Evolutionary conservation across 2,797 vertebrate species (phyloP).

Genomic region (Nyctibius grandis): DNA sequence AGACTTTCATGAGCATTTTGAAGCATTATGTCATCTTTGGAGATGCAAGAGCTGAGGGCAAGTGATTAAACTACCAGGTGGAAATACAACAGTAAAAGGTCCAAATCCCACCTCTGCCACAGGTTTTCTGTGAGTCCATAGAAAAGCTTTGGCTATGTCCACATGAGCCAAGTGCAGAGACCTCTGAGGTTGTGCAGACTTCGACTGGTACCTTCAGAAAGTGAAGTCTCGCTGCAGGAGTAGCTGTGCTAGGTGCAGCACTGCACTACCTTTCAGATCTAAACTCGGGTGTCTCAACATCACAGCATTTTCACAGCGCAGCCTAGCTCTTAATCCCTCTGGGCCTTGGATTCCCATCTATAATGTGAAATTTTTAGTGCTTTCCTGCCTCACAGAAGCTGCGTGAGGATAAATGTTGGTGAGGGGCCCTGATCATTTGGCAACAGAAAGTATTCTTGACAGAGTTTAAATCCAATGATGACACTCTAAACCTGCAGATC

Average conservation of each 20-base stretch:
- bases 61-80: neutral
- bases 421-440: neutral
- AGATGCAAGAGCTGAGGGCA: neutral
- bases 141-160: neutral
- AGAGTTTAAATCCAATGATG: neutral
- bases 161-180: neutral
- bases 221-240: neutral
- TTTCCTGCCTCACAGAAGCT: neutral
- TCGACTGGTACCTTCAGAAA: neutral
- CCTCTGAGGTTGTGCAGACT: neutral
- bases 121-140: neutral
- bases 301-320: neutral
- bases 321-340: neutral
- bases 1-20: neutral
- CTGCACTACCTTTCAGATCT: neutral
- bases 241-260: neutral
- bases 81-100: neutral
- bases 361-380: neutral
- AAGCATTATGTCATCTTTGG: neutral
- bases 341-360: neutral
- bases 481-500: neutral
- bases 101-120: neutral
- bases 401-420: neutral
- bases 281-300: neutral
- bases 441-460: neutral